Base-by-base conservation (phyloP, 2,888 invertebrate species). In the Lamproptera curius region DNA sequence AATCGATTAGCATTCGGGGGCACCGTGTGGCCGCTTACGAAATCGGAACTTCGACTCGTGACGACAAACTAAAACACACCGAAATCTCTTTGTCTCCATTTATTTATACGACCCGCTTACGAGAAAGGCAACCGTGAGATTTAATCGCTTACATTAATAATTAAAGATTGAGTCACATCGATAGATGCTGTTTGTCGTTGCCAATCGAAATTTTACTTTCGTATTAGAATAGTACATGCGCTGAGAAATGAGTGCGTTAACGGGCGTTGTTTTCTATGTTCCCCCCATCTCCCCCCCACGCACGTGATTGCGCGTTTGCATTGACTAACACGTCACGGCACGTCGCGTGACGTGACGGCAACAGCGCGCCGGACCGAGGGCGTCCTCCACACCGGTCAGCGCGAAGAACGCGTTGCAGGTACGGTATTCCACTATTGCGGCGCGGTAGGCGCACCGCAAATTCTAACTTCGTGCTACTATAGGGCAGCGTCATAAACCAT, bases 391-490 rank as follows among this genome's bases (percentile, higher is more conserved):
- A 57, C 89, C 90, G 58, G 77, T 90, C 59, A 89, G 90, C 57
- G 89, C 90, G 61, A 90, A 91, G 85, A 89, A 90, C 70, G 90
- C 91, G 55, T 84, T 91, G 50, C 91, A 91, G 91, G 91, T 91
- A 91, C 90, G 81, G 75, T 90, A 88, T 72, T 69, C 83, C 57
- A 80, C 81, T 52, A 82, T 85, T 67, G 85, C 82, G 55, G 84
- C 83, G 67, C 83, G 88, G 80, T 88, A 88, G 70, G 67, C 57
- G 20, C 6, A 46, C 35, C 48, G 50, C 46, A n/a, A n/a, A n/a
- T n/a, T n/a, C n/a, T n/a, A n/a, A n/a, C n/a, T n/a, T n/a, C n/a
- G n/a, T n/a, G n/a, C 50, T 54, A 60, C 48, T 46, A 44, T 67
- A 70, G 15, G 23, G 34, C 3, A 9, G 20, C 36, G n/a, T 13